Evolutionary conservation across 2,888 invertebrate species (phyloP).

Genomic region (Caenorhabditis sulstoni): DNA sequence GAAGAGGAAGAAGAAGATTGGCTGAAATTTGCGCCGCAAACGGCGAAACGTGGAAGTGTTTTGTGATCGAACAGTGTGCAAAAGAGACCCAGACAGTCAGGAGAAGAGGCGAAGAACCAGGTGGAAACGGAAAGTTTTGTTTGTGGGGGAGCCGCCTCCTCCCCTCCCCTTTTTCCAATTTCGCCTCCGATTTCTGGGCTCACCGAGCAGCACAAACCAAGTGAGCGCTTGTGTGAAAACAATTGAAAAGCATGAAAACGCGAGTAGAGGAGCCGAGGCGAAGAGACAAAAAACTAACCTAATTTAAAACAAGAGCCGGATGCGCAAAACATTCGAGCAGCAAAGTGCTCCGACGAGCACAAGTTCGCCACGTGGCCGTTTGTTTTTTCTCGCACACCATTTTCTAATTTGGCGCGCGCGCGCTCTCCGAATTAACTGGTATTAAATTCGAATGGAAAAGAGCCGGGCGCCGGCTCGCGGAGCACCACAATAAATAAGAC

Average conservation of each 20-base stretch:
- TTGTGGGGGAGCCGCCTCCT: not conserved
- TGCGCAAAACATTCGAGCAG: conserved; percentile 7
- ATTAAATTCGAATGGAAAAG: conserved; percentile 11
- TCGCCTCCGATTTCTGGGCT: conserved; percentile 1
- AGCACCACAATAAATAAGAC: conserved; percentile 43
- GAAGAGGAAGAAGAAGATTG: no score
- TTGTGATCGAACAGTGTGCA: not conserved
- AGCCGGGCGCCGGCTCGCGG: not conserved
- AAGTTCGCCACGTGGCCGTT: not conserved
- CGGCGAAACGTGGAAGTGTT: no score
- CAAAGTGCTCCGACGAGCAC: not conserved
- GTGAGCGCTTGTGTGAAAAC: conserved; percentile 16
- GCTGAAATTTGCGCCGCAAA: no score
- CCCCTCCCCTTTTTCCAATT: not conserved
- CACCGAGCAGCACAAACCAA: conserved; percentile 15
- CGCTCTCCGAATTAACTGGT: conserved; percentile 11
- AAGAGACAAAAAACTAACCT: conserved; percentile 26
- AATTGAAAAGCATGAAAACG: conserved; percentile 18
- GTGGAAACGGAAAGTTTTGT: conserved; percentile 1
- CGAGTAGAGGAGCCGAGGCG: not conserved
- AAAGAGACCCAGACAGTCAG: conserved; percentile 9
- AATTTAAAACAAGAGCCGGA: conserved; percentile 22
- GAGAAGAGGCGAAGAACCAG: conserved; percentile 12
- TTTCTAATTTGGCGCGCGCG: not conserved
- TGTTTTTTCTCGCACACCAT: not conserved